Percentiles rank a stretch among this genome's conserved stretches.
These are phyloP conservation scores for Melolontha melolontha DNA, from an alignment of 2,888 invertebrate species.

Conservation along the genomic window DNA sequence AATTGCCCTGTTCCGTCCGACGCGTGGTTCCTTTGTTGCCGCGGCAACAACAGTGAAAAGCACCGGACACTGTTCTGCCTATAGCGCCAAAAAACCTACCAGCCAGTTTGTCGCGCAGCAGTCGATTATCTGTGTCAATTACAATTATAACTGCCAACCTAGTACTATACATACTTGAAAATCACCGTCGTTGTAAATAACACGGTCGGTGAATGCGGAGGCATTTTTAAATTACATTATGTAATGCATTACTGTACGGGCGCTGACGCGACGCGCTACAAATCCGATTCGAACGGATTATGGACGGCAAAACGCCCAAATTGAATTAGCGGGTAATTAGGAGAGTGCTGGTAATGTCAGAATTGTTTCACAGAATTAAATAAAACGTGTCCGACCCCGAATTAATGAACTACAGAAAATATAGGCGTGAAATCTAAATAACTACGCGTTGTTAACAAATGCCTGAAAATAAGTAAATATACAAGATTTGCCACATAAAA, in stretches of 20 bases:
- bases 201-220: background rate
- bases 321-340: constrained; percentile 21
- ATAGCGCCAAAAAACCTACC: constrained; percentile 5
- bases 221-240: constrained; percentile 21
- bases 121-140: constrained; percentile 51
- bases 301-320: constrained; percentile 15
- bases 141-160: constrained; percentile 49
- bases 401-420: too few relatives aligned
- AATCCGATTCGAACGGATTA: constrained; percentile 23
- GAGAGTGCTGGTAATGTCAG: constrained; percentile 15
- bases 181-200: too few relatives aligned
- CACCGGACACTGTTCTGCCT: constrained; percentile 21
- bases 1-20: constrained; percentile 56
- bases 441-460: too few relatives aligned
- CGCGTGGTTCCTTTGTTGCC: constrained; percentile 1
- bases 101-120: constrained; percentile 51
- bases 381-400: too few relatives aligned
- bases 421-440: too few relatives aligned
- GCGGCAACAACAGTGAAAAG: constrained; percentile 43
- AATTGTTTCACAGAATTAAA: background rate
- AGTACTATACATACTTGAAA: too few relatives aligned
- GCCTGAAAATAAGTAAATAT: too few relatives aligned
- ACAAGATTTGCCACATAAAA: too few relatives aligned
- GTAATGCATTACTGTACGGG: background rate
- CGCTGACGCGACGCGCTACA: constrained; percentile 9